phyloP scores from a whole-genome alignment of 1,140 invertebrate species.

The Cryptotermes secundus region DNA sequence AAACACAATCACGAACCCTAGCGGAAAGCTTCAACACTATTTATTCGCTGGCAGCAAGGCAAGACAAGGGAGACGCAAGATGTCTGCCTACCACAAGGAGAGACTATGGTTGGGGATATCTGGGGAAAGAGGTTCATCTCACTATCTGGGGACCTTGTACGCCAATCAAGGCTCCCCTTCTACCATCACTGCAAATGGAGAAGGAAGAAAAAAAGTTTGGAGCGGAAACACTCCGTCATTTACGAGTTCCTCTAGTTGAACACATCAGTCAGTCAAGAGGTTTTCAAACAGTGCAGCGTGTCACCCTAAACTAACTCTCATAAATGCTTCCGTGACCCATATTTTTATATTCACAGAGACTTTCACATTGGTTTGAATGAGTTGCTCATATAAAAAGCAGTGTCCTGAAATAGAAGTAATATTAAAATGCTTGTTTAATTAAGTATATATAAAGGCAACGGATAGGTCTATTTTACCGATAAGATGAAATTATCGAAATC shows the following conservation, averaged over 20 bases:
- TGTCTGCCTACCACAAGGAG: not conserved
- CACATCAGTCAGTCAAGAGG: not conserved
- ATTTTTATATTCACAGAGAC: no score
- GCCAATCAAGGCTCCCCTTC: not conserved
- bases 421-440: no score
- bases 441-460: no score
- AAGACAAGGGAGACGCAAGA: not conserved
- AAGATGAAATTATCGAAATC: no score
- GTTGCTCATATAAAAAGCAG: no score
- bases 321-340: no score
- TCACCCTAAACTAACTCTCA: not conserved
- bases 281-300: not conserved
- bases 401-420: no score
- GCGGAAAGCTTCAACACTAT: conserved; percentile 11
- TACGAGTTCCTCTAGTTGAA: not conserved
- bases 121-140: not conserved
- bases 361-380: no score
- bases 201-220: not conserved
- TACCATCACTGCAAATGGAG: conserved; percentile 1
- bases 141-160: conserved; percentile 11
- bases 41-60: conserved; percentile 3
- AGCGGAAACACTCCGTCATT: not conserved
- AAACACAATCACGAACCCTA: conserved; percentile 14
- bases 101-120: not conserved
- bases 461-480: no score